These are phyloP conservation scores for Cerastoderma edule DNA, from an alignment of 2,888 invertebrate species.

Conservation along the genomic window DNA sequence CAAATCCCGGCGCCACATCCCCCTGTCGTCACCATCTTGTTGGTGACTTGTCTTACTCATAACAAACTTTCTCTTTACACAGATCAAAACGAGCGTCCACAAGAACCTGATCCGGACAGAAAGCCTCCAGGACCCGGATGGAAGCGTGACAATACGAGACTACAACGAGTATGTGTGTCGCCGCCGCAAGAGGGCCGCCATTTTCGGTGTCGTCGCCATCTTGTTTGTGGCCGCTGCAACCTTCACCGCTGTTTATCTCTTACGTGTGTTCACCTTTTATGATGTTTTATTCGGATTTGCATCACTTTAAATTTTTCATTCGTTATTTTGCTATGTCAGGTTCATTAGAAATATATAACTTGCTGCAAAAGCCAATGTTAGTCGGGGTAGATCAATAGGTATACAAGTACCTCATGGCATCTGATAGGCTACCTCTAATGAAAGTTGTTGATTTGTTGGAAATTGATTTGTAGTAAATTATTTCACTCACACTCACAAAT, in stretches of 20 bases:
- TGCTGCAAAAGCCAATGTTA: neutral
- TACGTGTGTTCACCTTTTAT: neutral
- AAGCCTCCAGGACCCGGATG: neutral
- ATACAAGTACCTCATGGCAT: neutral
- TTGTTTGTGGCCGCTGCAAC: neutral
- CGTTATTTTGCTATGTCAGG: neutral
- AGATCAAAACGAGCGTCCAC: slow-evolving; percentile 6
- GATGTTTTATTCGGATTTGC: too few species aligned
- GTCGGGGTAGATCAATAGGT: neutral
- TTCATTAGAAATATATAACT: neutral
- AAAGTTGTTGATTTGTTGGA: too few species aligned
- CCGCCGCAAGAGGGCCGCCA: slow-evolving; percentile 2
- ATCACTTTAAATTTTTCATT: too few species aligned
- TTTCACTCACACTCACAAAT: too few species aligned
- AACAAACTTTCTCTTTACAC: too few species aligned
- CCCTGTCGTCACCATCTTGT: neutral
- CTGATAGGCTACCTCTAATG: neutral
- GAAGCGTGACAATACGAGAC: slow-evolving; percentile 1
- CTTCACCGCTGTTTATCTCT: slow-evolving; percentile 8
- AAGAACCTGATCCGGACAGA: slow-evolving; percentile 1
- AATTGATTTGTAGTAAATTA: too few species aligned
- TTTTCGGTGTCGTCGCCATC: neutral
- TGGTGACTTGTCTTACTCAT: too few species aligned
- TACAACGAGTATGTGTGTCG: slow-evolving; percentile 18
- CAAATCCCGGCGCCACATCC: neutral